Conservation (phyloP, 2,888 invertebrate species). For the Agriopis aurantiaria region DNA sequence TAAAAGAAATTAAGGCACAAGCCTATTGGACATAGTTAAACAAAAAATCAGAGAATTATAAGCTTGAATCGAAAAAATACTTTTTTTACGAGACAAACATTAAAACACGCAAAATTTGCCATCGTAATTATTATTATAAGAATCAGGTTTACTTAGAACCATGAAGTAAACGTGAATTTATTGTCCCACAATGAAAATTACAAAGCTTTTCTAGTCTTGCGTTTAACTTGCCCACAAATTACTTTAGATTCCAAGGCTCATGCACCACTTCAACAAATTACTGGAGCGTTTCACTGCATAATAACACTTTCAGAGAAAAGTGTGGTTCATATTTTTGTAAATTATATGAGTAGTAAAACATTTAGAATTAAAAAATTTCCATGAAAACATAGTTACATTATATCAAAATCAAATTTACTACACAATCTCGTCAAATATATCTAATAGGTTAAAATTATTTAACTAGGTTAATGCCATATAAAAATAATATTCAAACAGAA, state of each 20-base stretch:
- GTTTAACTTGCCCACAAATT: conserved; percentile 28
- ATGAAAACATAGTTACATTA: neutral
- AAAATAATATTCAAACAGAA: neutral
- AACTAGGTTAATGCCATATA: too few relatives aligned
- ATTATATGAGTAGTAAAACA: neutral
- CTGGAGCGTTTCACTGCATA: conserved; percentile 36
- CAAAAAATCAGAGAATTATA: too few relatives aligned
- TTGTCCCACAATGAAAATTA: conserved; percentile 9
- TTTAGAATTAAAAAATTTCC: too few relatives aligned
- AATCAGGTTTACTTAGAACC: neutral
- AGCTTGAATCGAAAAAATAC: too few relatives aligned
- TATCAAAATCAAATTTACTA: too few relatives aligned
- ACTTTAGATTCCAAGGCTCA: conserved; percentile 22
- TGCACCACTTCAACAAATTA: conserved; percentile 40
- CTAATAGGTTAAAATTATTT: too few relatives aligned
- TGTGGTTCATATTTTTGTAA: conserved; percentile 10
- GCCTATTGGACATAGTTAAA: too few relatives aligned
- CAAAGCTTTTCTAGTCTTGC: conserved; percentile 10
- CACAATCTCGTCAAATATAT: too few relatives aligned
- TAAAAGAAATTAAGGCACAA: too few relatives aligned
- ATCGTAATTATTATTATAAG: neutral
- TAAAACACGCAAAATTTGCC: too few relatives aligned
- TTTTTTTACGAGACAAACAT: too few relatives aligned
- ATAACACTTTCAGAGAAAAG: conserved; percentile 26
- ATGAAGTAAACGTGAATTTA: neutral